Base-by-base conservation (phyloP, 2,888 invertebrate species). In the Orchestes rusci region DNA sequence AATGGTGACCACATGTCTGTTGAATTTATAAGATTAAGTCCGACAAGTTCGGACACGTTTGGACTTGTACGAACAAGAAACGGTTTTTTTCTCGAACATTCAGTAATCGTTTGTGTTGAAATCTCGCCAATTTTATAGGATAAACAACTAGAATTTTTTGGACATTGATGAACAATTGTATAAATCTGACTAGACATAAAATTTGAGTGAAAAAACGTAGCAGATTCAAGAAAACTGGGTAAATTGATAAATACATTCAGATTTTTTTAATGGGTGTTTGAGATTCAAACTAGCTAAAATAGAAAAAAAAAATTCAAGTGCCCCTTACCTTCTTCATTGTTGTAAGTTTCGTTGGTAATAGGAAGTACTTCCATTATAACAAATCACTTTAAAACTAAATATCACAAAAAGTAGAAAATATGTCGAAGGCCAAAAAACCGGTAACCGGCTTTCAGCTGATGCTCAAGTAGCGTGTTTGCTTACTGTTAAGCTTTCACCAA, bases 311-410 rank as follows among this genome's bases (percentile, higher is more conserved):
- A 43, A 41, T 28, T 13, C n/a, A 17, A 18, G 16, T 17, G 28
- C 3, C 7, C 17, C 33, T 38, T 51, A 59, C 58, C 59, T 56
- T 56, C 58, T 51, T 56, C 50, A 37, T 51, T 56, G 51, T 51
- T 57, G 74, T 84, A 84, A 73, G 80, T 80, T 67, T 82, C 82
- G 73, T 77, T 84, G 69, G 80, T 79, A 68, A 83, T 80, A 68
- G 83, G 79, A 69, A 85, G 76, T 70, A 85, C 80, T 76, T 85
- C 85, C 85, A 85, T 85, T 69, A 34, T 34, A 15, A 34, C 34
- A 16, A 34, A 12, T 18, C 16, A 43, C 4, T 32, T 37, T 16
- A 47, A 45, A 45, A 45, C 20, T 36, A 35, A 41, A 31, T 43
- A 33, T 43, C 31, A 41, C 34, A 34, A 40, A 40, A 40, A 31